Evolutionary conservation across 2,797 vertebrate species (phyloP), one percentile per base, ranked within the genome.

Genomic region (Philypnodon macrostomus): DNA sequence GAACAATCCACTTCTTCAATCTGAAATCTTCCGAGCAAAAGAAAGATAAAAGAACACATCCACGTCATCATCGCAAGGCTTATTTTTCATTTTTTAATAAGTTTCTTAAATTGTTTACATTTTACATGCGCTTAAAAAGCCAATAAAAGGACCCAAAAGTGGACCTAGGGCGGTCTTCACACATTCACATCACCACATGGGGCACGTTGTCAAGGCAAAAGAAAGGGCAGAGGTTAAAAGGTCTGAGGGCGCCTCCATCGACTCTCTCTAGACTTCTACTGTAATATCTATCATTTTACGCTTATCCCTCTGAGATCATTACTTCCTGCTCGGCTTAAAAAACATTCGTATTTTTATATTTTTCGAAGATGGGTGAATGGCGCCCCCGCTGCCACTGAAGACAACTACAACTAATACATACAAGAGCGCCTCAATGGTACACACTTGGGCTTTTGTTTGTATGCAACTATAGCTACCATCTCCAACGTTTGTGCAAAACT

Each of bases 161-260:
- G 84, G 79, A 85, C 87, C 88, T 77, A 80, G 86, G 83, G 85
- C 73, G 87, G 88, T 90, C 87, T 90, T 88, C 88, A 92, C 89
- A 87, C 90, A 90, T 91, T 92, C 90, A 94, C 92, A 91, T 90
- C 90, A 93, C 88, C 61, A 91, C 91, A 88, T 90, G 88, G 90
- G 91, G 89, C 89, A 92, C 89, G 89, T 90, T 90, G 88, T 92
- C 89, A 91, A 92, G 90, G 90, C 83, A 76, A 93, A 92, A 90
- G 81, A 91, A 90, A 89, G 82, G 81, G 87, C 80, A 88, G 87
- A 89, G 88, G 85, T 89, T 84, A 83, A 83, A 87, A 81, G 82
- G 81, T 84, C 85, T 81, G 39, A 86, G 82, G 84, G 81, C 79
- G 79, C 81, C 84, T 86, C 74, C 80, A 77, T 78, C 63, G 67